Conservation (phyloP, 2,797 vertebrate species). For the Syndactyla subalaris region DNA sequence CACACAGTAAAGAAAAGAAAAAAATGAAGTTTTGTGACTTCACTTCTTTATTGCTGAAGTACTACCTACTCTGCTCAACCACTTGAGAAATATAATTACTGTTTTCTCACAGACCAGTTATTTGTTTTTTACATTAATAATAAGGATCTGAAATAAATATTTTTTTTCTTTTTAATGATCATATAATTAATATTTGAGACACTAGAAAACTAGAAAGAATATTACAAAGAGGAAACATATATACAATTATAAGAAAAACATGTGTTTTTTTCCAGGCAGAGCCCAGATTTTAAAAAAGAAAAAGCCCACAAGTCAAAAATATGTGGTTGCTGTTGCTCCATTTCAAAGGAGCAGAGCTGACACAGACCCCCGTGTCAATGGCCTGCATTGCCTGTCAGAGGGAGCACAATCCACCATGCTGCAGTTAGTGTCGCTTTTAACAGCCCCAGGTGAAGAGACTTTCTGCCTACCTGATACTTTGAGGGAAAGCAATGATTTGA, state of each 20-base stretch:
- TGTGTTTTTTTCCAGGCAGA: background rate
- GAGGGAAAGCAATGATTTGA: background rate
- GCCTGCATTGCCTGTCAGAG: background rate
- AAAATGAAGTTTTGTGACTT: background rate
- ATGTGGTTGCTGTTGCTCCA: background rate
- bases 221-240: background rate
- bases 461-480: background rate
- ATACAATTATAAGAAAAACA: background rate
- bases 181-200: background rate
- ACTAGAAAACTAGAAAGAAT: background rate
- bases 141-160: background rate
- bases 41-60: background rate
- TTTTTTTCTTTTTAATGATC: background rate
- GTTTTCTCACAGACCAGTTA: background rate
- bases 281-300: background rate
- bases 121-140: background rate
- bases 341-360: background rate
- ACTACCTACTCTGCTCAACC: background rate
- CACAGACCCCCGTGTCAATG: background rate
- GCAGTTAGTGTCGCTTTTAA: background rate
- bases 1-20: background rate
- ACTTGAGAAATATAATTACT: background rate
- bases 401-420: background rate
- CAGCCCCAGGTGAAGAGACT: background rate
- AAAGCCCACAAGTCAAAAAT: background rate